A percentile compares a stretch with the other conserved stretches of the same genome.
Evolutionary conservation across 2,888 invertebrate genomes (phyloP).

Genomic region (Spodoptera picta): DNA sequence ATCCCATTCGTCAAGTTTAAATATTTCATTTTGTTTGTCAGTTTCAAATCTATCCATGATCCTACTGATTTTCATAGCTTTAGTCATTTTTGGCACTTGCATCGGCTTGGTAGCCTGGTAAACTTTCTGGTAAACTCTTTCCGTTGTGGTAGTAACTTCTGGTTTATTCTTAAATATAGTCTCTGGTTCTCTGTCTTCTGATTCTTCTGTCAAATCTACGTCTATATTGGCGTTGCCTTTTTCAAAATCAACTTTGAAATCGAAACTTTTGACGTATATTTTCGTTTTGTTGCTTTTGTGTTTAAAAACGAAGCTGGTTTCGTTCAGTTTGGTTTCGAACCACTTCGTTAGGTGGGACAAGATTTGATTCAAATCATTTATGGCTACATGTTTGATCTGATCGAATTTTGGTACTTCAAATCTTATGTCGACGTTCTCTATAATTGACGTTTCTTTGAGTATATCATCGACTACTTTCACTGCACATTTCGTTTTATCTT

Average conservation of each 20-base stretch:
- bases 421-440: slow-evolving; percentile 52
- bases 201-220: slow-evolving; percentile 35
- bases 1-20: slow-evolving; percentile 50
- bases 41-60: slow-evolving; percentile 36
- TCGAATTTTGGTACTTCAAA: slow-evolving; percentile 55
- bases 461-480: slow-evolving; percentile 62
- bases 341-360: slow-evolving; percentile 65
- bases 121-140: background rate
- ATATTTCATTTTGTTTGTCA: slow-evolving; percentile 63
- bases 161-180: no score
- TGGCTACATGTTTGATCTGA: slow-evolving; percentile 55
- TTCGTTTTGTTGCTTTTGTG: slow-evolving; percentile 66
- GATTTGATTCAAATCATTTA: slow-evolving; percentile 60
- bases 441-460: slow-evolving; percentile 53
- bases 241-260: slow-evolving; percentile 57
- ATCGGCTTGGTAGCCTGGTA: no score
- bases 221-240: slow-evolving; percentile 47
- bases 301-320: slow-evolving; percentile 51
- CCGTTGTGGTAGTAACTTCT: background rate
- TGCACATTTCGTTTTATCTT: slow-evolving; percentile 62
- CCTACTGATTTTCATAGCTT: slow-evolving; percentile 21
- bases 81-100: background rate
- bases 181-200: background rate
- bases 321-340: slow-evolving; percentile 64
- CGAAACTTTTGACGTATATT: slow-evolving; percentile 69